Evolutionary conservation across 1,140 invertebrate genomes (phyloP), one percentile per base, ranked within the genome.

Genomic region (Procambarus clarkii): DNA sequence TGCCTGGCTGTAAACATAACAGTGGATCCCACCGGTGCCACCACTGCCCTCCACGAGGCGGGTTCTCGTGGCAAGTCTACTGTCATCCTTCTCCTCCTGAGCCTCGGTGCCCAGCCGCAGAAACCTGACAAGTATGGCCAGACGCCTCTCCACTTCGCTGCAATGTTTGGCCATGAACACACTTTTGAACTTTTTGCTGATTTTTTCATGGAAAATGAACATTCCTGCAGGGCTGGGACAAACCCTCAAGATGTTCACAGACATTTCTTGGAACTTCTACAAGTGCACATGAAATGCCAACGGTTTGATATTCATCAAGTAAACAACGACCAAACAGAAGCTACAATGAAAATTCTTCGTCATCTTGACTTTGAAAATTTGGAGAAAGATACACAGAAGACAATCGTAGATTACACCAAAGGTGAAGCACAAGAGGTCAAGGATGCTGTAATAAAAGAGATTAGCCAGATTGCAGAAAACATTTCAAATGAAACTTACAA

Each of bases 1-100:
- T 15, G 44, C 2, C 21, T 86, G 9, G 24, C 84, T 15, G 21
- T 48, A 21, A 69, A 86, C 18, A 46, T 18, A 3, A 45, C 76
- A 60, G 13, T 86, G 24, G 71, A 76, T 54, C 21, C 5, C 3
- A 13, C 24, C 2, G 48, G 45, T 5, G 13, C 13, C 45, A 71
- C 84, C 46, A 77, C 84, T 11, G 69, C 84, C 46, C 45, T 86
- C 45, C 84, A 86, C 84, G 21, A 86, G 45, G 84, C 84, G 1
- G 84, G 69, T 15, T 46, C 84, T 54, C 84, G 76, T 46, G 84
- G 84, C 44, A 74, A 86, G 46, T 24, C 45, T 13, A n/a, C 15
- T 0, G 48, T 44, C 15, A 69, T 86, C 15, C 44, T 44, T 9
- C 69, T 76, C 13, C n/a, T 86, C 34, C 71, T 86, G 71, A 9